A percentile compares a stretch with the other conserved stretches of the same genome.
Conservation (phyloP, 2,888 invertebrate genomes). For the Microctonus aethiopoides region DNA sequence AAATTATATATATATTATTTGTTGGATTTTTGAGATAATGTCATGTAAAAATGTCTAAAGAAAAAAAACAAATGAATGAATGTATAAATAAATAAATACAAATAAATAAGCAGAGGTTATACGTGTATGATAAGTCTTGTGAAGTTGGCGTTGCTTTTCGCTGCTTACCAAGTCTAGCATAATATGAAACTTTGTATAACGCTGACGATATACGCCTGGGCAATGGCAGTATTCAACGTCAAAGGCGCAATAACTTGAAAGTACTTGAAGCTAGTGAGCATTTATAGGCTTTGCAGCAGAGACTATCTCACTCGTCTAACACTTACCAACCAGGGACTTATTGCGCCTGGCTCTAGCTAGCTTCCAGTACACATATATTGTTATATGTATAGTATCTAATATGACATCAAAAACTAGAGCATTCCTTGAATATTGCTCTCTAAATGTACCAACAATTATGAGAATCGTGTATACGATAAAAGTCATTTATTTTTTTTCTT, state of each 20-base stretch:
- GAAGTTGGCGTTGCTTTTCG: not conserved
- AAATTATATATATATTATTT: too few relatives aligned
- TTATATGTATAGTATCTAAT: not conserved
- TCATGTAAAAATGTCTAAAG: too few relatives aligned
- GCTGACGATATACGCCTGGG: conserved; percentile 15
- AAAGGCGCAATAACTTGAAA: conserved; percentile 55
- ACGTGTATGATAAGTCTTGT: not conserved
- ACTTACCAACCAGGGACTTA: conserved; percentile 41
- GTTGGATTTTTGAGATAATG: not conserved
- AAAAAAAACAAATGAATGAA: too few relatives aligned
- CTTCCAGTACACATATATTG: conserved; percentile 20
- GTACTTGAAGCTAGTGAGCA: conserved; percentile 40
- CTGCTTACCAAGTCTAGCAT: not conserved
- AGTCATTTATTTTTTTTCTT: not conserved
- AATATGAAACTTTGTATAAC: conserved; percentile 13
- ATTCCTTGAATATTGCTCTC: not conserved
- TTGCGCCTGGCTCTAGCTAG: conserved; percentile 40
- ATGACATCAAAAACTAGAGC: not conserved
- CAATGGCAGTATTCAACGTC: conserved; percentile 52
- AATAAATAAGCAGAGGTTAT: not conserved
- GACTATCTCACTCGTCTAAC: conserved; percentile 33
- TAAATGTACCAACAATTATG: conserved; percentile 1
- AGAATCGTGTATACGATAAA: not conserved
- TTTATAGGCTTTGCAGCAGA: conserved; percentile 23
- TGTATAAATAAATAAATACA: too few relatives aligned